Percentiles rank a stretch among this genome's conserved stretches.
phyloP scores from a whole-genome alignment of 2,888 invertebrate genomes.

The Dynastes grantii region DNA sequence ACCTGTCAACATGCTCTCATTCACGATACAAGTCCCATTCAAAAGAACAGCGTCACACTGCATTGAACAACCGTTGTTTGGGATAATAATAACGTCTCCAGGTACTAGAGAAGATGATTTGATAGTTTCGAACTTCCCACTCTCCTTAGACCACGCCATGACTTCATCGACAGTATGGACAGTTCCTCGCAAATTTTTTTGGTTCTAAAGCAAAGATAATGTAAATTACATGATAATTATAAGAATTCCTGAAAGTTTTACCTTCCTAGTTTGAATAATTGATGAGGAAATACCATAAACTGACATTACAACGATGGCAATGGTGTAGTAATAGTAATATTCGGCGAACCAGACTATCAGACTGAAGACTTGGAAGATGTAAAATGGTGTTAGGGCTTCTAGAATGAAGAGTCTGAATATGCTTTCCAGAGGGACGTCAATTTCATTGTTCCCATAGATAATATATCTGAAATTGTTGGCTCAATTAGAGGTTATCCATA shows the following conservation, averaged over 20 bases:
- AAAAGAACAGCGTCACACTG: conserved; percentile 93
- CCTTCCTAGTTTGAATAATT: conserved; percentile 88
- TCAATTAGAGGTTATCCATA: too few relatives aligned
- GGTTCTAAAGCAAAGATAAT: conserved; percentile 73
- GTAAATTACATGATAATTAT: background rate
- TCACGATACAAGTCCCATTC: conserved; percentile 89
- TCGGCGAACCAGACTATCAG: conserved; percentile 91
- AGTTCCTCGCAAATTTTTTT: conserved; percentile 90
- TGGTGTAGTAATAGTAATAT: conserved; percentile 90
- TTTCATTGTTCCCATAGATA: conserved; percentile 89
- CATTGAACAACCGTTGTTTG: conserved; percentile 87
- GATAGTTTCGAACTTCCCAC: conserved; percentile 71
- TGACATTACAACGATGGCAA: conserved; percentile 89
- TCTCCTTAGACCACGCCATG: conserved; percentile 75
- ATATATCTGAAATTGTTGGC: conserved; percentile 75
- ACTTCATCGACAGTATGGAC: conserved; percentile 83
- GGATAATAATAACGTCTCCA: conserved; percentile 91
- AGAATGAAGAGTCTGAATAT: conserved; percentile 81
- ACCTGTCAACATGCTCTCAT: conserved; percentile 97
- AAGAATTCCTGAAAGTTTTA: conserved; percentile 64
- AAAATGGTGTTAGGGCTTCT: conserved; percentile 95
- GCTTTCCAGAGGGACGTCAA: conserved; percentile 85
- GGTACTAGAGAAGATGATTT: conserved; percentile 87
- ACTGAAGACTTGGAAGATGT: conserved; percentile 95
- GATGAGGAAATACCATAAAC: conserved; percentile 87